phyloP scores from a whole-genome alignment of 2,797 vertebrate species.

The Gadopsis bispinosus region DNA sequence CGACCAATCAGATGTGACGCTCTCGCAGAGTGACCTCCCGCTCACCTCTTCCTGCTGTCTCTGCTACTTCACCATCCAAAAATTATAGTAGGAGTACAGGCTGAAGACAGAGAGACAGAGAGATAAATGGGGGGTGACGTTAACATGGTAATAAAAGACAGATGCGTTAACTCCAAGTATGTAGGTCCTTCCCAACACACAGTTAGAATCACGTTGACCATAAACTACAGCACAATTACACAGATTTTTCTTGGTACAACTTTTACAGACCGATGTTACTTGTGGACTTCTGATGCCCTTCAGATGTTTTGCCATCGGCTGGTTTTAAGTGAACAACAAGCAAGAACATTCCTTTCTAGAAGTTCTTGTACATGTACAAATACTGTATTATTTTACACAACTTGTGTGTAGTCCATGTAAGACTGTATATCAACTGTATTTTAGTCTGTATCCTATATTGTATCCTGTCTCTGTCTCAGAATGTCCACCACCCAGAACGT shows the following conservation, averaged over 20 bases:
- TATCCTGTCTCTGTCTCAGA: constrained; percentile 72
- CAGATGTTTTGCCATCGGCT: constrained; percentile 23
- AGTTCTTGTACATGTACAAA: not conserved
- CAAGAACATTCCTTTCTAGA: not conserved
- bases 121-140: constrained; percentile 45
- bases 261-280: constrained; percentile 29
- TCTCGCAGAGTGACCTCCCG: constrained; percentile 65
- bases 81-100: constrained; percentile 33
- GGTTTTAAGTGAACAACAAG: not conserved
- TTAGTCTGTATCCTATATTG: not conserved
- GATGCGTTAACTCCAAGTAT: constrained; percentile 68
- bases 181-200: constrained; percentile 19
- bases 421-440: not conserved
- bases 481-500: constrained; percentile 85
- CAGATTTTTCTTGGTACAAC: constrained; percentile 7
- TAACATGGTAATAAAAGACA: constrained; percentile 70
- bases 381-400: not conserved
- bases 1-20: constrained; percentile 58
- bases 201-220: constrained; percentile 30
- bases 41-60: constrained; percentile 62
- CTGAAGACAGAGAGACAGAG: constrained; percentile 31
- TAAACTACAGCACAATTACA: constrained; percentile 31
- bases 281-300: constrained; percentile 1
- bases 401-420: not conserved
- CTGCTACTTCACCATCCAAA: constrained; percentile 49